Base-by-base conservation (phyloP, 2,113 vertebrate genomes). In the Callorhinus ursinus region DNA sequence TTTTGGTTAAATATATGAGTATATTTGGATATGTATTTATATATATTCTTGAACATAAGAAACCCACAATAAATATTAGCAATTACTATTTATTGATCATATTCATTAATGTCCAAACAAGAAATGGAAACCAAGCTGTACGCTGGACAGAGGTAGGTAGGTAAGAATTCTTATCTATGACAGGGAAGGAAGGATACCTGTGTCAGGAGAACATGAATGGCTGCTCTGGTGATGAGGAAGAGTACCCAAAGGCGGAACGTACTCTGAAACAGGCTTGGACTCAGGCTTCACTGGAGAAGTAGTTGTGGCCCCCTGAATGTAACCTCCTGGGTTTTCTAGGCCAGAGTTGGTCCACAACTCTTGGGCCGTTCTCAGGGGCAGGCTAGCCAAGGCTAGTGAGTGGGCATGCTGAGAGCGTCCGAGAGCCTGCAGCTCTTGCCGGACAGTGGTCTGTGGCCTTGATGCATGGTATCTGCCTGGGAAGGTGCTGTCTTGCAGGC, bases 401-500 rank as follows among this genome's bases (percentile, higher is more conserved):
- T 11, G 12, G 31, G 2, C 5, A 0, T 15, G 24, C 7, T 7
- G 5, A 31, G 2, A 36, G 4, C 7, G 10, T 8, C 21, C 19
- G 6, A 33, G 24, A 57, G 14, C 16, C 26, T 2, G 3, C 2
- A 5, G 10, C n/a, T 33, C 31, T 11, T 0, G 0, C 9, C 11
- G 42, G 51, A 26, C 53, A 83, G 8, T 13, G 18, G 10, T 21
- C 1, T 24, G 4, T 16, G 11, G 19, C 15, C 8, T 3, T 2
- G 4, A 6, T 1, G 11, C 11, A 53, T 3, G 24, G 1, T 2
- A 1, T 12, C 19, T 21, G 10, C 1, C 1, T 3, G 5, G 77
- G n/a, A 28, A 53, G 8, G 2, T 22, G 5, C 4, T 7, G 16
- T 0, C 10, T 0, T 36, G 15, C 8, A 42, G 33, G 28, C 8